These are phyloP conservation scores for Hypercompe scribonia DNA, from an alignment of 2,888 invertebrate genomes.

Conservation along the genomic window DNA sequence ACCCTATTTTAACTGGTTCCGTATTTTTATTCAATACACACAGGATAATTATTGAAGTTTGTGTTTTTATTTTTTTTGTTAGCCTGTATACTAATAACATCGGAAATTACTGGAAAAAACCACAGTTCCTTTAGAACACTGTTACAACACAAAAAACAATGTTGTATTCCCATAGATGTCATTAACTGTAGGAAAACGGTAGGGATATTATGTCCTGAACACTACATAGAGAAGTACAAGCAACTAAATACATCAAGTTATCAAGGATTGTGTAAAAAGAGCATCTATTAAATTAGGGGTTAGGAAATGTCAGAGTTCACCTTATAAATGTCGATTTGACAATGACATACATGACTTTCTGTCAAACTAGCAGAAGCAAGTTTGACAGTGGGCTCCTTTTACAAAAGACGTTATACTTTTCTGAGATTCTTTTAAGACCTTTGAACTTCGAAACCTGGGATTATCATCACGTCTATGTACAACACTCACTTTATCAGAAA, in stretches of 20 bases:
- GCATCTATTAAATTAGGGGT: neutral
- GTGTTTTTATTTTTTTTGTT: neutral
- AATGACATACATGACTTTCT: neutral
- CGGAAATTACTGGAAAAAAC: neutral
- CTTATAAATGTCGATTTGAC: neutral
- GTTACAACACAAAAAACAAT: too few relatives aligned
- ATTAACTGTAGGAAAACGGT: neutral
- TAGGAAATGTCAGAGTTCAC: neutral
- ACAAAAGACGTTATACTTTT: too few relatives aligned
- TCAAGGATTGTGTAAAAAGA: neutral
- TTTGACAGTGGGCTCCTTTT: too few relatives aligned
- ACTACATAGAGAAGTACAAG: neutral
- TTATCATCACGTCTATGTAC: too few relatives aligned
- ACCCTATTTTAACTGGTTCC: conserved; percentile 3
- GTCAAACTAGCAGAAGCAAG: too few relatives aligned
- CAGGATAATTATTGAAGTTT: neutral
- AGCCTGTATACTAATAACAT: neutral
- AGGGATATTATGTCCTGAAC: neutral
- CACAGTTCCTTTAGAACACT: neutral
- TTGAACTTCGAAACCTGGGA: too few relatives aligned
- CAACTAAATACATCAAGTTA: neutral
- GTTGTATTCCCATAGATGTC: neutral
- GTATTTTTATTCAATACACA: neutral
- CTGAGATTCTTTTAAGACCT: too few relatives aligned
- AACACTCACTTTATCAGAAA: too few relatives aligned